Conservation (phyloP, 2,888 invertebrate species). For the Chloroclysta siterata region DNA sequence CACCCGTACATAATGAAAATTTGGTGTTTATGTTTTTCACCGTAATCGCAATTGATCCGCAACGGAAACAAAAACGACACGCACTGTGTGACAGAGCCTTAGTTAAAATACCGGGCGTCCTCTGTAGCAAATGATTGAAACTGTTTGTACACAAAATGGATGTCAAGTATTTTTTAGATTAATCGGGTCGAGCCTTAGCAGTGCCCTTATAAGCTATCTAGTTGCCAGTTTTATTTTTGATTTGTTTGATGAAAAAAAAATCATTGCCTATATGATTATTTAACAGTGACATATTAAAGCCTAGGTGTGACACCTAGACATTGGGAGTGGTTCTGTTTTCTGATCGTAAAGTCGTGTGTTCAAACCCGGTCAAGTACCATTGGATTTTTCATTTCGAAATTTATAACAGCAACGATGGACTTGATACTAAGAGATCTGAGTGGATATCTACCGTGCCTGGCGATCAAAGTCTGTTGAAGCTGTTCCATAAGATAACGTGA, state of each 20-base stretch:
- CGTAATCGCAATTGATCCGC: background rate
- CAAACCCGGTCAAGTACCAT: too few relatives aligned
- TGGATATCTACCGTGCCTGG: too few relatives aligned
- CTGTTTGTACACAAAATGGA: conserved; percentile 55
- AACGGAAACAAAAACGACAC: background rate
- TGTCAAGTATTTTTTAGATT: conserved; percentile 55
- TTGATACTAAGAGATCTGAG: too few relatives aligned
- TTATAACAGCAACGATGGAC: too few relatives aligned
- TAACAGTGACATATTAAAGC: too few relatives aligned
- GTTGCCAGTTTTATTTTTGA: background rate
- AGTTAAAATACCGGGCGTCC: conserved; percentile 34
- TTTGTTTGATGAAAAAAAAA: background rate
- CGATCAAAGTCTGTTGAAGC: too few relatives aligned
- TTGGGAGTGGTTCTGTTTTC: too few relatives aligned
- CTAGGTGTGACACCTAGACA: too few relatives aligned
- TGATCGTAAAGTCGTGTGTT: too few relatives aligned
- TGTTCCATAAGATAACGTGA: background rate
- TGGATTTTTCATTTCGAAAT: too few relatives aligned
- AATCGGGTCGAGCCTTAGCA: conserved; percentile 52
- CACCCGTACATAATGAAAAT: too few relatives aligned
- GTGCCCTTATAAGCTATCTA: conserved; percentile 10
- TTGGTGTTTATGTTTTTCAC: background rate
- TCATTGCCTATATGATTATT: too few relatives aligned
- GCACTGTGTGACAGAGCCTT: background rate
- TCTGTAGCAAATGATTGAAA: conserved; percentile 63